Base-by-base conservation (phyloP, 2,113 vertebrate genomes). In the Haemorhous mexicanus region DNA sequence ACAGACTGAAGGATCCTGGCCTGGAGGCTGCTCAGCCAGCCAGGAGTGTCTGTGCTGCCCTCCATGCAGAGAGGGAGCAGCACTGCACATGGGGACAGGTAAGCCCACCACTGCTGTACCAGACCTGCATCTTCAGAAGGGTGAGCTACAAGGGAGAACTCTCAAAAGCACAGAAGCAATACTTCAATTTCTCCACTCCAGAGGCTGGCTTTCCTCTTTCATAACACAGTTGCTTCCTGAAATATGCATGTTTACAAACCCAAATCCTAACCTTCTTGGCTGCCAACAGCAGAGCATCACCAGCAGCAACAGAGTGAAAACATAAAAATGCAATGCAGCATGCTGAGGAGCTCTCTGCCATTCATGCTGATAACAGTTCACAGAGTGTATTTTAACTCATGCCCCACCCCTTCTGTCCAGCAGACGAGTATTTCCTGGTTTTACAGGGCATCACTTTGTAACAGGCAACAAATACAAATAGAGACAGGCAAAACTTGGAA, bases 331-430 rank as follows among this genome's bases (percentile, higher is more conserved):
- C 33, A 55, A 26, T 7, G 21, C 43, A 53, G 41, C 23, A 37
- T 2, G 2, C 13, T 0, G 0, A 37, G 1, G 13, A 92, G 55
- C 26, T 43, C 53, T 53, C 69, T 73, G 44, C 76, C 27, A 41
- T 16, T 67, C 53, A 24, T 3, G 49, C 24, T 56, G 44, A 28
- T 24, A 39, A 39, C 39, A 68, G 30, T 20, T 21, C 77, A 53
- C 26, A 37, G 52, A 72, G 33, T 4, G 15, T 4, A 13, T 75
- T 89, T 84, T 56, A 67, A 75, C 33, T 68, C 73, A n/a, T 7
- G 15, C 21, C 41, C 23, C 62, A 79, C 23, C 27, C 53, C 52
- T 87, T 47, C 56, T 22, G 35, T 5, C 39, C 32, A 75, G 81
- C 61, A 84, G 56, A 78, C 6, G 7, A 76, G n/a, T 17, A 22